phyloP scores from a whole-genome alignment of 92 coral and sea anemone species.

The Meandrina meandrites region DNA sequence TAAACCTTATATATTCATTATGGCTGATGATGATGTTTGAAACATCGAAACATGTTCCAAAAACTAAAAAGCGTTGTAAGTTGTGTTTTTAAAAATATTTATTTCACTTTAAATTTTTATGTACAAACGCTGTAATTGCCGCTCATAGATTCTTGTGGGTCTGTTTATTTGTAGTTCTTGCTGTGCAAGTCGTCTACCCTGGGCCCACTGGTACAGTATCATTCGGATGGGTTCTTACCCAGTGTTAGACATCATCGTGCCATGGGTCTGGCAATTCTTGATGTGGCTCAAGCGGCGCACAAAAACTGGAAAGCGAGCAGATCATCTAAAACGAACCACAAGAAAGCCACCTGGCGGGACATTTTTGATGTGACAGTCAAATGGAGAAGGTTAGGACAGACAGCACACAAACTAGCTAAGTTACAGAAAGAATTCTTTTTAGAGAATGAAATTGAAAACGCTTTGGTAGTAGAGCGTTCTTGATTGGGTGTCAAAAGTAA shows the following conservation, averaged over 20 bases:
- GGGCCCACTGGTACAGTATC: conserved; percentile 80
- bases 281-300: conserved; percentile 84
- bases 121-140: too few species aligned
- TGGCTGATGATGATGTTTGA: too few species aligned
- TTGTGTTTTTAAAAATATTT: too few species aligned
- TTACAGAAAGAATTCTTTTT: not conserved
- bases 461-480: too few species aligned
- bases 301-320: conserved; percentile 71
- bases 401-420: not conserved
- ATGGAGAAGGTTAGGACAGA: conserved; percentile 76
- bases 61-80: too few species aligned
- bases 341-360: conserved; percentile 75
- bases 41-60: too few species aligned
- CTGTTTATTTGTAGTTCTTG: conserved; percentile 55
- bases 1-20: too few species aligned
- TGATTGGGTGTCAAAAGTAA: too few species aligned
- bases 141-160: not conserved
- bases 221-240: conserved; percentile 80
- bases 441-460: too few species aligned
- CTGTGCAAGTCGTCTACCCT: conserved; percentile 70
- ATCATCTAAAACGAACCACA: conserved; percentile 56
- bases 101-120: too few species aligned
- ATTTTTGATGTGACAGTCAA: conserved; percentile 81
- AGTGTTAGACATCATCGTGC: conserved; percentile 77
- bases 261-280: conserved; percentile 84